phyloP scores from a whole-genome alignment of 2,113 vertebrate species.

The Notothenia coriiceps region DNA sequence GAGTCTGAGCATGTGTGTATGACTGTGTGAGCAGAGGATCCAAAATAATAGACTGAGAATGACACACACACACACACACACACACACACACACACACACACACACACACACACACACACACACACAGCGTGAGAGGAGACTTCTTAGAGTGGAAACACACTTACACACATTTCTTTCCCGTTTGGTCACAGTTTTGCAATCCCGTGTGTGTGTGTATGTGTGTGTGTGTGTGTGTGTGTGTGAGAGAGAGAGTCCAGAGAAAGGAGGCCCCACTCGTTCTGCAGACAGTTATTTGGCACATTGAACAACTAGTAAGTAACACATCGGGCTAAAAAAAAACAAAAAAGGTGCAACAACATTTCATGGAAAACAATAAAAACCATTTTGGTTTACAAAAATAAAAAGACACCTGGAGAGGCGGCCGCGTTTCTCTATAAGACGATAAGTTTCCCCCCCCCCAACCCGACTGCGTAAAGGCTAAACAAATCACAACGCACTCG shows the following conservation, averaged over 20 bases:
- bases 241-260: not conserved
- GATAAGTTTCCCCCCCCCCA: conserved; percentile 51
- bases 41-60: no score
- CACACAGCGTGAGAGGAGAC: no score
- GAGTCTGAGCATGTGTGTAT: no score
- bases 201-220: no score
- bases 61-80: no score
- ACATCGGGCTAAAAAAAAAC: conserved; percentile 67
- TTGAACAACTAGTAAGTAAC: conserved; percentile 78
- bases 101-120: no score
- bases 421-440: conserved; percentile 73
- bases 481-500: conserved; percentile 32
- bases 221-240: conserved; percentile 10
- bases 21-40: no score
- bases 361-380: conserved; percentile 72
- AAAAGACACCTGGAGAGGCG: conserved; percentile 74
- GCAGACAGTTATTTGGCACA: conserved; percentile 85
- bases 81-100: no score
- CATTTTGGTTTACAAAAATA: conserved; percentile 83
- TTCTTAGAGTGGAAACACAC: no score
- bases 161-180: no score
- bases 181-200: no score
- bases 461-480: not conserved
- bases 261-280: conserved; percentile 60
- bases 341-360: conserved; percentile 77